Evolutionary conservation across 2,797 vertebrate genomes (phyloP).

Genomic region (Pangasius krempfi): DNA sequence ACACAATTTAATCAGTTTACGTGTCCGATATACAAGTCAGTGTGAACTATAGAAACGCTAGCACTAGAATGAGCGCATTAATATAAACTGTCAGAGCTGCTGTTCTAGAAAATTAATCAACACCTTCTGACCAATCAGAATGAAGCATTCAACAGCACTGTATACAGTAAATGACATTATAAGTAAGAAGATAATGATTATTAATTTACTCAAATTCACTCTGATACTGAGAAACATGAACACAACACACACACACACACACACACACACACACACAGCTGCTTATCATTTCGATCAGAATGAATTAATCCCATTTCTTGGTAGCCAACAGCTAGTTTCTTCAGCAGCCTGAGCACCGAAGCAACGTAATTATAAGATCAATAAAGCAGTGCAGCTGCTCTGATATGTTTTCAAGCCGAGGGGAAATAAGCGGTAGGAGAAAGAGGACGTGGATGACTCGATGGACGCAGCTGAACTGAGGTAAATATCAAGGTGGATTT

Average conservation of each 20-base stretch:
- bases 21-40: neutral
- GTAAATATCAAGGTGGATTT: conserved; percentile 24
- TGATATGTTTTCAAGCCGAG: neutral
- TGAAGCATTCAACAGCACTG: neutral
- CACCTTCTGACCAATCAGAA: neutral
- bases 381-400: conserved; percentile 16
- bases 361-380: conserved; percentile 23
- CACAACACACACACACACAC: conserved; percentile 4
- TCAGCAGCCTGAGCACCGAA: neutral
- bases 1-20: neutral
- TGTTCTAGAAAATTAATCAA: no score
- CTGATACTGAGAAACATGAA: neutral
- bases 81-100: neutral
- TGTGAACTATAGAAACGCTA: neutral
- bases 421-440: neutral
- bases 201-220: neutral
- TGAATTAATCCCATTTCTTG: neutral
- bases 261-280: conserved; percentile 10
- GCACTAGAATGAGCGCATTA: neutral
- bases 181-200: neutral
- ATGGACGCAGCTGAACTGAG: conserved; percentile 35
- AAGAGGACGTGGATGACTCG: conserved; percentile 1
- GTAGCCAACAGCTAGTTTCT: conserved; percentile 6
- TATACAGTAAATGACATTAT: neutral
- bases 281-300: conserved; percentile 28